Evolutionary conservation across 2,113 vertebrate species (phyloP).

Genomic region (Mohoua ochrocephala): DNA sequence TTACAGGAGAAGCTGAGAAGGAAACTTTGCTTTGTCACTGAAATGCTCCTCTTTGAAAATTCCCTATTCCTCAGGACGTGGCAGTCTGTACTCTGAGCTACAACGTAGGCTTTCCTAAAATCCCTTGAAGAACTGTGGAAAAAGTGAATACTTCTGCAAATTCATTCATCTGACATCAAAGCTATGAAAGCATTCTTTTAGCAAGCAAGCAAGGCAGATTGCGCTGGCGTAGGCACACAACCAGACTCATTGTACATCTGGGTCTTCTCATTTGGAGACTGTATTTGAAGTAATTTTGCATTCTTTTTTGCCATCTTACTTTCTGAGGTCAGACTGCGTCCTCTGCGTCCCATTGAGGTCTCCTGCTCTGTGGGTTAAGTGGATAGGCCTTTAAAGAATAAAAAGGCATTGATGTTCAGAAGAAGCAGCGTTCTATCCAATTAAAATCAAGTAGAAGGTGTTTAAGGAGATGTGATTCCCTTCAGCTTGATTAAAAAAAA

Average conservation of each 20-base stretch:
- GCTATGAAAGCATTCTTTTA: constrained; percentile 30
- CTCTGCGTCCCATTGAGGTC: background rate
- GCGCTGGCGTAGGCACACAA: background rate
- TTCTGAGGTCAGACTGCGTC: constrained; percentile 1
- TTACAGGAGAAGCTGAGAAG: constrained; percentile 20
- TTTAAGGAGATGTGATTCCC: background rate
- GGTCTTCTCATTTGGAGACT: background rate
- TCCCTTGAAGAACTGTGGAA: constrained; percentile 22
- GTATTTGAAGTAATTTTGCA: constrained; percentile 27
- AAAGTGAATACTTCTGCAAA: constrained; percentile 36
- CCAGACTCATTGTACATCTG: constrained; percentile 1
- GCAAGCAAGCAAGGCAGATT: background rate
- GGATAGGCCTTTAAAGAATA: constrained; percentile 8
- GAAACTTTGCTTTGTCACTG: constrained; percentile 30
- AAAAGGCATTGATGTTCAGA: constrained; percentile 24
- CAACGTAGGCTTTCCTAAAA: background rate
- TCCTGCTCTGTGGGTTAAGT: constrained; percentile 5
- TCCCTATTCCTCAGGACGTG: background rate
- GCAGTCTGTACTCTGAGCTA: background rate
- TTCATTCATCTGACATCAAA: constrained; percentile 53
- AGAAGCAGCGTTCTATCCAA: background rate
- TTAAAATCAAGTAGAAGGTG: constrained; percentile 33
- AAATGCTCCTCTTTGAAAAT: background rate
- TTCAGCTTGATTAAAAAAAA: background rate
- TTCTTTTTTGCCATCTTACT: background rate